Conservation (phyloP, 2,113 vertebrate species). For the Balaeniceps rex region DNA sequence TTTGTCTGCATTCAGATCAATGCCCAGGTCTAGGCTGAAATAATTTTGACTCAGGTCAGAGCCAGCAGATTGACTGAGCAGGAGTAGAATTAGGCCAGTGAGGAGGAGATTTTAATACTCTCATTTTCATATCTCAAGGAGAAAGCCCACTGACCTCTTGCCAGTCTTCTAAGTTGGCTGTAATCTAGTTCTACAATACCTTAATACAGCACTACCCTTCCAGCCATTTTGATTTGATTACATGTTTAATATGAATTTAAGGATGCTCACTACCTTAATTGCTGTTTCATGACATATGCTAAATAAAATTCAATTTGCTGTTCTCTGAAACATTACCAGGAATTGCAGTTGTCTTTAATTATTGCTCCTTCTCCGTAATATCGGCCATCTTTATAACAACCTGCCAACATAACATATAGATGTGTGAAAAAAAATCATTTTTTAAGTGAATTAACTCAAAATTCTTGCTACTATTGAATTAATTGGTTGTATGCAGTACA, state of each 20-base stretch:
- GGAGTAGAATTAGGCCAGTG: background rate
- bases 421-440: background rate
- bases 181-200: background rate
- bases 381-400: conserved; percentile 71
- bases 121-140: background rate
- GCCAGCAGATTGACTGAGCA: background rate
- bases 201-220: background rate
- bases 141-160: background rate
- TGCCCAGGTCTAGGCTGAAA: background rate
- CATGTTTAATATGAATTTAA: background rate
- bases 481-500: background rate
- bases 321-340: conserved; percentile 69
- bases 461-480: background rate
- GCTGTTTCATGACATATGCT: background rate
- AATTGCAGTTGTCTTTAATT: conserved; percentile 79
- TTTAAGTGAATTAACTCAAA: background rate
- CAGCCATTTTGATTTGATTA: background rate
- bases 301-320: background rate
- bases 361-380: conserved; percentile 68
- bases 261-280: background rate
- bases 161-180: background rate
- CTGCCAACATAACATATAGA: conserved; percentile 61
- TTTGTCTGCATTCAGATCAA: background rate
- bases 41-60: background rate
- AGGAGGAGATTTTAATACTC: background rate